These are phyloP conservation scores for Malurus alboscapulatus DNA, from an alignment of 2,113 vertebrate species.

Conservation along the genomic window DNA sequence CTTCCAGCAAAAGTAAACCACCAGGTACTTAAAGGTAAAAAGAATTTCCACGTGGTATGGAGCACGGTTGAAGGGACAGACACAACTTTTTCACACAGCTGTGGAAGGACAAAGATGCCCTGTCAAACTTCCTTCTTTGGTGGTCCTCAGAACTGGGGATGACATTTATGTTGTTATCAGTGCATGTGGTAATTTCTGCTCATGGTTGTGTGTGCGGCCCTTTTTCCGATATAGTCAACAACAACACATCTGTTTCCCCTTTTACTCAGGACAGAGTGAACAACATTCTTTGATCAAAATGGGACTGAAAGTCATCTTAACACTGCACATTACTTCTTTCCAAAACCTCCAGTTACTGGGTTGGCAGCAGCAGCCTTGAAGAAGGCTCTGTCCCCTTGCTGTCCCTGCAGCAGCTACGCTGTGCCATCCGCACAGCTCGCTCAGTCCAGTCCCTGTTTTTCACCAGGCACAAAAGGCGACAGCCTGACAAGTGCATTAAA, in stretches of 20 bases:
- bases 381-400: background rate
- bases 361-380: background rate
- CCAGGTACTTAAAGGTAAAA: background rate
- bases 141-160: background rate
- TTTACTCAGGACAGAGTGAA: background rate
- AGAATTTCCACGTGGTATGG: background rate
- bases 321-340: background rate
- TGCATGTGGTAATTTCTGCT: background rate
- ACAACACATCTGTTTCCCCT: background rate
- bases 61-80: background rate
- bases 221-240: background rate
- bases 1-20: background rate
- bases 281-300: background rate
- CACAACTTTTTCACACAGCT: background rate
- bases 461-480: background rate
- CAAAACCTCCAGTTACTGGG: background rate
- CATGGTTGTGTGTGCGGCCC: accelerated
- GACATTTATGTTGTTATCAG: background rate
- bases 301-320: background rate
- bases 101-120: background rate
- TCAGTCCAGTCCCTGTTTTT: background rate
- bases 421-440: accelerated
- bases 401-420: no score
- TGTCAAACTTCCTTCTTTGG: background rate
- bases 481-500: background rate